phyloP scores from a whole-genome alignment of 2,888 invertebrate species.

The Acanthococcus lagerstroemiae region DNA sequence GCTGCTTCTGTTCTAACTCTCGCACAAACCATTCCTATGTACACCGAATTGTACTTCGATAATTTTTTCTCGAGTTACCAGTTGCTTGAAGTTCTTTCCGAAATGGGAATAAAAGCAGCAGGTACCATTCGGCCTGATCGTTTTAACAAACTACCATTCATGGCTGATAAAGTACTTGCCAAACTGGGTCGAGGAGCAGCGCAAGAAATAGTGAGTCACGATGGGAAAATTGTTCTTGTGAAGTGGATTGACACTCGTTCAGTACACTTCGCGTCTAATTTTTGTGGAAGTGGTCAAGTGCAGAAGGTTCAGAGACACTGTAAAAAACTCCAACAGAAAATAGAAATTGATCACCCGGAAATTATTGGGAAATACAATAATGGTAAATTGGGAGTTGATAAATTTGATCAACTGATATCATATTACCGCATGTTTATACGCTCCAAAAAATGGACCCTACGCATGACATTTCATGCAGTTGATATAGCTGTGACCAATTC shows the following conservation, averaged over 20 bases:
- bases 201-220: conserved; percentile 14
- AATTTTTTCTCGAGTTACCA: too few relatives aligned
- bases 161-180: conserved; percentile 16
- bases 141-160: conserved; percentile 19
- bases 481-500: conserved; percentile 32
- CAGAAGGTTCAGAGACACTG: conserved; percentile 29
- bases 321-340: conserved; percentile 19
- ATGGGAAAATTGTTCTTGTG: conserved; percentile 25
- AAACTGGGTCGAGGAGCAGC: conserved; percentile 18
- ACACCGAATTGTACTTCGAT: too few relatives aligned
- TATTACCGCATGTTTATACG: conserved; percentile 30
- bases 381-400: too few relatives aligned
- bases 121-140: conserved; percentile 28
- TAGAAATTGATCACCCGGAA: conserved; percentile 29
- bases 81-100: too few relatives aligned
- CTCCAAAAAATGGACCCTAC: conserved; percentile 34
- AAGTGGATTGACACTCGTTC: conserved; percentile 32
- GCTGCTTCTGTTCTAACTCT: conserved; percentile 6
- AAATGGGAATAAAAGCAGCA: conserved; percentile 11
- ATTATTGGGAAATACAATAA: too few relatives aligned
- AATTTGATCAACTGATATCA: too few relatives aligned
- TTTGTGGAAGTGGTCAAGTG: conserved; percentile 4
- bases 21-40: too few relatives aligned
- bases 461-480: conserved; percentile 32
- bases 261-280: too few relatives aligned